Conservation (phyloP, 2,888 invertebrate genomes). For the Parnassius glacialis region DNA sequence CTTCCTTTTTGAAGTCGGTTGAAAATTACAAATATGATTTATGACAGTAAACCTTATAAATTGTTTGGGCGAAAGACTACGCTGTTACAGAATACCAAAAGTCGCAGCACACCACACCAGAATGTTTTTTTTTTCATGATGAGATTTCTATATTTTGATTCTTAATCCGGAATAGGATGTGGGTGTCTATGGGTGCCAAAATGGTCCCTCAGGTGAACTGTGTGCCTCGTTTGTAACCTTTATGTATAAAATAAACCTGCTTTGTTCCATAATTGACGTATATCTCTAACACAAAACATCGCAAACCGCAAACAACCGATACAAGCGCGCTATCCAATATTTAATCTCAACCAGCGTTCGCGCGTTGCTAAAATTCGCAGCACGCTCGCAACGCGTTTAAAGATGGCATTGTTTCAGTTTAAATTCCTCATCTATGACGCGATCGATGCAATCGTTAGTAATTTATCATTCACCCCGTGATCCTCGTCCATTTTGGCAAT, state of each 20-base stretch:
- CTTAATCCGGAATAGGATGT: no score
- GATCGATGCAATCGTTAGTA: conserved; percentile 46
- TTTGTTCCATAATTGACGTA: no score
- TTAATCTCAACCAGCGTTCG: conserved; percentile 24
- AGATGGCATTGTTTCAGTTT: conserved; percentile 73
- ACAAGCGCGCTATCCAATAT: conserved; percentile 19
- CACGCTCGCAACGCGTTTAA: conserved; percentile 54
- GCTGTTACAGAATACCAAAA: no score
- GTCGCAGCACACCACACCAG: no score
- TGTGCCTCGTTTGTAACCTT: background rate
- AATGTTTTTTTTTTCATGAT: no score
- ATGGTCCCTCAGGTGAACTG: no score
- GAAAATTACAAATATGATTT: no score
- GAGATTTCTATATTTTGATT: no score
- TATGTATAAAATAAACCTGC: background rate
- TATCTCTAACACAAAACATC: background rate
- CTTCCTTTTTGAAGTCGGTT: no score
- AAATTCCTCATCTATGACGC: conserved; percentile 72
- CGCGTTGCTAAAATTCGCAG: conserved; percentile 43
- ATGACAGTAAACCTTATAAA: no score
- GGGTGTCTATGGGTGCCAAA: no score
- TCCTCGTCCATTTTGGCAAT: conserved; percentile 60
- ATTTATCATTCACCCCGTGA: conserved; percentile 51
- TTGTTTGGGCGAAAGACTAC: no score
- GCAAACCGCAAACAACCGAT: conserved; percentile 3